A percentile compares a stretch with the other conserved stretches of the same genome.
These are phyloP conservation scores for Phrynocephalus versicolor DNA, from an alignment of 2,113 vertebrate species.

Conservation along the genomic window DNA sequence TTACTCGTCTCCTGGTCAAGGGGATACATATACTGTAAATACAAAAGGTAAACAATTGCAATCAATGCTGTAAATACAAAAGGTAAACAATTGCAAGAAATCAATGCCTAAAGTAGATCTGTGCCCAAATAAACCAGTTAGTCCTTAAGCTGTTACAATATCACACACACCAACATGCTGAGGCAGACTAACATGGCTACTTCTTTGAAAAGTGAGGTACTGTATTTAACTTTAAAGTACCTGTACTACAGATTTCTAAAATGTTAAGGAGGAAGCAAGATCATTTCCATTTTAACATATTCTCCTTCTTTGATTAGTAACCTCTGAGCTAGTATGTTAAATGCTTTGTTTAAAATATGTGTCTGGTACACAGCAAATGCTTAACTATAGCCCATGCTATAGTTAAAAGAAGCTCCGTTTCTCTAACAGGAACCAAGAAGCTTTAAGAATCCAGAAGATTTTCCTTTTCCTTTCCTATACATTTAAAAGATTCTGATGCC, in stretches of 20 bases:
- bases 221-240: not conserved
- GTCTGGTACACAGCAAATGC: not conserved
- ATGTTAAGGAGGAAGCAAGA: not conserved
- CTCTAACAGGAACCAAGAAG: not conserved
- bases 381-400: not conserved
- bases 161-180: no score
- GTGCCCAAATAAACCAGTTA: no score
- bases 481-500: constrained; percentile 1
- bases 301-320: not conserved
- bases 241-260: not conserved
- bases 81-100: no score
- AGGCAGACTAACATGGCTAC: no score
- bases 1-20: no score
- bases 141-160: no score
- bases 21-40: no score
- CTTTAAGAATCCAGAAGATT: not conserved
- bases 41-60: no score
- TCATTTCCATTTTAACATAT: not conserved
- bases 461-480: not conserved
- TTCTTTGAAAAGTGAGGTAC: not conserved
- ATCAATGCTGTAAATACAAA: no score
- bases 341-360: not conserved
- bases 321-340: not conserved
- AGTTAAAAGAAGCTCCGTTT: not conserved
- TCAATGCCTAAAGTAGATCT: no score